Conservation (phyloP, 1,140 invertebrate species). For the Cotesia typhae region DNA sequence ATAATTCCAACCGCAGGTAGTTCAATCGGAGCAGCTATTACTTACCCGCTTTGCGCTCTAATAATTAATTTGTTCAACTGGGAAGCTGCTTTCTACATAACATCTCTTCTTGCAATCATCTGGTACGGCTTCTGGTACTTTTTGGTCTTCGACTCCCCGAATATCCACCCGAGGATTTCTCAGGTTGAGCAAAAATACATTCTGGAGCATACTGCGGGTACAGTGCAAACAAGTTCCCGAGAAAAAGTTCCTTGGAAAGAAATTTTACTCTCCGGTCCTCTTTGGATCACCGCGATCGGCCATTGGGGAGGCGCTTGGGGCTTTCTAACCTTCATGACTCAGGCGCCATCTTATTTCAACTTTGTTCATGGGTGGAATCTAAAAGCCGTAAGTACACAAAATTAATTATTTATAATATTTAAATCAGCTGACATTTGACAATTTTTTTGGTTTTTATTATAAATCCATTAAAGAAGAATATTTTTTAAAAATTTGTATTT, state of each 20-base stretch:
- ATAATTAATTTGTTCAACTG: constrained; percentile 74
- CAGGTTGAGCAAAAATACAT: constrained; percentile 71
- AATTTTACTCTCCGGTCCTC: constrained; percentile 74
- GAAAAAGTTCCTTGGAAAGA: constrained; percentile 74
- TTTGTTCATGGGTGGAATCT: constrained; percentile 81
- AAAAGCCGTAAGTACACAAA: constrained; percentile 67
- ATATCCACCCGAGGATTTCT: constrained; percentile 75
- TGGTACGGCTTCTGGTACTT: constrained; percentile 75
- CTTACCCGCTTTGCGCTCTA: constrained; percentile 75
- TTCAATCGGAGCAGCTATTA: constrained; percentile 75
- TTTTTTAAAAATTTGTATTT: no score
- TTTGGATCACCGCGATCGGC: constrained; percentile 78
- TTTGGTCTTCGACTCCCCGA: constrained; percentile 72
- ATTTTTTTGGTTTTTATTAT: no score
- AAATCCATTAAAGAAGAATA: no score
- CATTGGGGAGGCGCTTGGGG: constrained; percentile 86
- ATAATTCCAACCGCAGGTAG: constrained; percentile 62
- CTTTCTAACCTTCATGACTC: constrained; percentile 81
- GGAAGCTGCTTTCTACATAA: constrained; percentile 79
- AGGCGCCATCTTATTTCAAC: constrained; percentile 83
- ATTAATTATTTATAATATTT: no score
- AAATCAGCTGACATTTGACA: no score
- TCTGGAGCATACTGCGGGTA: constrained; percentile 64
- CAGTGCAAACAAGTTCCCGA: constrained; percentile 56
- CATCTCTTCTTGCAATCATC: constrained; percentile 70